Conservation (phyloP, 92 coral and sea anemone genomes). For the Bergia sp. region DNA sequence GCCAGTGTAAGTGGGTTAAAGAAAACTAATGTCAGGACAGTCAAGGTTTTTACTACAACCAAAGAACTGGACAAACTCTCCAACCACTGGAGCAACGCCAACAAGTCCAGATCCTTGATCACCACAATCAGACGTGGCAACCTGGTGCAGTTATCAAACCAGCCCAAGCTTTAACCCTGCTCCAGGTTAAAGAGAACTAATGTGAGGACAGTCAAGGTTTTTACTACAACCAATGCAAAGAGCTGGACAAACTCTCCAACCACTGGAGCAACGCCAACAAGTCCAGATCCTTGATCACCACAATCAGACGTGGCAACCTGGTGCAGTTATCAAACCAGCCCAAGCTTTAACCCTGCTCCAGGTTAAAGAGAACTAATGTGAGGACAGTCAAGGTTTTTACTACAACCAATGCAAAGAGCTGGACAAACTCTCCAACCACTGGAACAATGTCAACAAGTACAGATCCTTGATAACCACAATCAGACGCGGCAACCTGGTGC, state of each 20-base stretch:
- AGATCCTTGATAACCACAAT: constrained; percentile 53
- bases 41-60: constrained; percentile 11
- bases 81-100: constrained; percentile 47
- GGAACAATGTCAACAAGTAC: constrained; percentile 40
- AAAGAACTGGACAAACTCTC: constrained; percentile 22
- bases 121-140: constrained; percentile 55
- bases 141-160: constrained; percentile 49
- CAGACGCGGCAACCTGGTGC: constrained; percentile 56
- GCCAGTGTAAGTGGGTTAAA: neutral
- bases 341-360: neutral
- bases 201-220: neutral
- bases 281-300: constrained; percentile 55
- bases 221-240: constrained; percentile 31
- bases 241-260: constrained; percentile 48
- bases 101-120: constrained; percentile 47
- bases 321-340: constrained; percentile 53
- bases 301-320: constrained; percentile 52
- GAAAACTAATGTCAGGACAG: neutral
- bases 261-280: constrained; percentile 44
- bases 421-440: constrained; percentile 50
- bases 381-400: neutral
- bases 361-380: neutral
- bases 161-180: constrained; percentile 1
- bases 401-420: constrained; percentile 36
- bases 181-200: neutral